These are phyloP conservation scores for Cottoperca gobio DNA, from an alignment of 2,797 vertebrate species.

Conservation along the genomic window DNA sequence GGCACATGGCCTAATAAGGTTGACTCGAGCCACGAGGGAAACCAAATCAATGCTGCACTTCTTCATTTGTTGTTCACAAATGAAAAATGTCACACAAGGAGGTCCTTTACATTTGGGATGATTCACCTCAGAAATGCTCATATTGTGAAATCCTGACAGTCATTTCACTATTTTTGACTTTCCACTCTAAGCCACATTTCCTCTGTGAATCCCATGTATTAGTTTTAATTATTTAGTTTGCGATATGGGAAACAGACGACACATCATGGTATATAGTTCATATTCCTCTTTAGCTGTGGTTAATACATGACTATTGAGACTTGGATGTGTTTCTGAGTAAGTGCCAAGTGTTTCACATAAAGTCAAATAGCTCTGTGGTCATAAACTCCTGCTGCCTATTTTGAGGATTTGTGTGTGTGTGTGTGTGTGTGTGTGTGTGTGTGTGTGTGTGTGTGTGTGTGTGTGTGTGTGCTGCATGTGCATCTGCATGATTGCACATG, in stretches of 20 bases:
- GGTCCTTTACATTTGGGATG: neutral
- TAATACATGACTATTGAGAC: neutral
- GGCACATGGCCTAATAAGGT: too few relatives aligned
- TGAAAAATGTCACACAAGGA: neutral
- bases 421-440: neutral
- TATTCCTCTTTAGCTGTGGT: neutral
- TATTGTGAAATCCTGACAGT: slow-evolving; percentile 14
- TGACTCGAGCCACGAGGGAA: neutral
- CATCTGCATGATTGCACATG: too few relatives aligned
- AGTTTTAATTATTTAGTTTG: too few relatives aligned
- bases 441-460: neutral
- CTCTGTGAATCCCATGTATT: neutral
- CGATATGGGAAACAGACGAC: neutral
- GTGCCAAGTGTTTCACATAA: neutral
- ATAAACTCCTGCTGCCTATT: neutral
- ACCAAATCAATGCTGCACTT: slow-evolving; percentile 8
- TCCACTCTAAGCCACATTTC: neutral
- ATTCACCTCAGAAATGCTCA: slow-evolving; percentile 20
- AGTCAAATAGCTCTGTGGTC: neutral
- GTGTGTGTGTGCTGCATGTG: too few relatives aligned
- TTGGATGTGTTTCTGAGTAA: neutral
- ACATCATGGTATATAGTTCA: too few relatives aligned
- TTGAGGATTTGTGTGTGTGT: neutral
- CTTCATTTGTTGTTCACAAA: slow-evolving; percentile 34
- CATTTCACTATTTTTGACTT: slow-evolving; percentile 5